Evolutionary conservation across 2,888 invertebrate genomes (phyloP), one percentile per base, ranked within the genome.

Genomic region (Charanyca ferruginea): DNA sequence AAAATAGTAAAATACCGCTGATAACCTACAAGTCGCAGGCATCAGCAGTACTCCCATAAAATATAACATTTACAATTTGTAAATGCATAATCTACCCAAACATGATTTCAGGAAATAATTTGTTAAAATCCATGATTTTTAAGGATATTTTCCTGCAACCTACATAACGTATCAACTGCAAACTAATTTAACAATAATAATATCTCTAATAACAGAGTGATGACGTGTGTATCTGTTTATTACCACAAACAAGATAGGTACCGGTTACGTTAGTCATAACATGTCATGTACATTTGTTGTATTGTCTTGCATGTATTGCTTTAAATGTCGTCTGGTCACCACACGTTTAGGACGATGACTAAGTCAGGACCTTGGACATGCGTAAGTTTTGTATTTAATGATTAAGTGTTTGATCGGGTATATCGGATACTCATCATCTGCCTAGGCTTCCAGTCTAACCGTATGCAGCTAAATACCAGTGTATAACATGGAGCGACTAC

Each of bases 241-340:
- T 41, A 45, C 68, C 54, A 60, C 22, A 64, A 73, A 64, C 59
- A 74, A 69, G 51, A 62, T 61, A 35, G 35, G 28, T 38, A 73
- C 54, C 52, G 61, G 73, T 80, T 72, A 11, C 45, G 41, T 79
- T 79, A 79, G 59, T 81, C 81, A 81, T 68, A 48, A 45, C 23
- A 23, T 49, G 42, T 67, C 49, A 18, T 45, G 44, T 55, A 70
- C 20, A 42, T 65, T 65, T 35, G 49, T 32, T 55, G 25, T 42
- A 48, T 32, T 8, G 35, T 42, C 18, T 44, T 28, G 48, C 28
- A 16, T 42, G 16, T 49, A 64, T 49, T 51, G 38, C 23, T 18
- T 74, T 64, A 44, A 61, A 66, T 72, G 25, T 53, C 18, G 58
- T 72, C 44, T 77, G 77, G 61, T 68, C 64, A 66, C 47, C 18